Conservation (phyloP, 1,140 invertebrate species). For the Heterodera carotae region DNA sequence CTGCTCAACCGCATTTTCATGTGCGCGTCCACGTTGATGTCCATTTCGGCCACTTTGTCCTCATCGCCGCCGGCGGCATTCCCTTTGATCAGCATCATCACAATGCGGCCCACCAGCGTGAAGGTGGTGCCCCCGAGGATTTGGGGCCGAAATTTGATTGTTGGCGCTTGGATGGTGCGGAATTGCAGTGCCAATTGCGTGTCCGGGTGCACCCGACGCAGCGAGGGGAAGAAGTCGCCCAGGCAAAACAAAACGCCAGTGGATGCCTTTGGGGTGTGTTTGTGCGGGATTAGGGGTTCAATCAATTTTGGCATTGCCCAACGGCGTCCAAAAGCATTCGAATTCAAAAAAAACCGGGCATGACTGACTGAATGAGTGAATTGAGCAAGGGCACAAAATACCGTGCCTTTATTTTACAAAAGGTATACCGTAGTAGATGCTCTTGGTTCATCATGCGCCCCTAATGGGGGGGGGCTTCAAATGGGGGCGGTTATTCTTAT, state of each 20-base stretch:
- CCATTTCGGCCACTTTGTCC: slow-evolving; percentile 53
- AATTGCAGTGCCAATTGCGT: slow-evolving; percentile 45
- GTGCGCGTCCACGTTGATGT: slow-evolving; percentile 51
- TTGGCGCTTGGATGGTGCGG: slow-evolving; percentile 51
- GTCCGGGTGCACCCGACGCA: slow-evolving; percentile 50
- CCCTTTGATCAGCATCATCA: slow-evolving; percentile 37
- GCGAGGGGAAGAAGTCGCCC: slow-evolving; percentile 63
- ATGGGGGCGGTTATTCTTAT: no score
- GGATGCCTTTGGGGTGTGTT: slow-evolving; percentile 41
- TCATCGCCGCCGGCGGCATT: slow-evolving; percentile 35
- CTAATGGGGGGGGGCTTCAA: no score
- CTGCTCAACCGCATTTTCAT: slow-evolving; percentile 61
- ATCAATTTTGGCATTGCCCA: neutral
- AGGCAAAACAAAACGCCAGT: slow-evolving; percentile 59
- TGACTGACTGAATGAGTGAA: no score
- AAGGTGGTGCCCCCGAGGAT: slow-evolving; percentile 58
- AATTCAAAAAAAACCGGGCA: no score
- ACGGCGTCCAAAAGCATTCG: no score
- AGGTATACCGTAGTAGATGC: no score
- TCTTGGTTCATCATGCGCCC: no score
- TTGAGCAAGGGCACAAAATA: no score
- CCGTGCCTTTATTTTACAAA: no score
- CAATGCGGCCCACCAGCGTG: slow-evolving; percentile 54
- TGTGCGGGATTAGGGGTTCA: neutral
- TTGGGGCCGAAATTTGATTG: slow-evolving; percentile 51